A percentile compares a stretch with the other conserved stretches of the same genome.
Evolutionary conservation across 2,113 vertebrate genomes (phyloP).

Genomic region (Psilopogon haemacephalus): DNA sequence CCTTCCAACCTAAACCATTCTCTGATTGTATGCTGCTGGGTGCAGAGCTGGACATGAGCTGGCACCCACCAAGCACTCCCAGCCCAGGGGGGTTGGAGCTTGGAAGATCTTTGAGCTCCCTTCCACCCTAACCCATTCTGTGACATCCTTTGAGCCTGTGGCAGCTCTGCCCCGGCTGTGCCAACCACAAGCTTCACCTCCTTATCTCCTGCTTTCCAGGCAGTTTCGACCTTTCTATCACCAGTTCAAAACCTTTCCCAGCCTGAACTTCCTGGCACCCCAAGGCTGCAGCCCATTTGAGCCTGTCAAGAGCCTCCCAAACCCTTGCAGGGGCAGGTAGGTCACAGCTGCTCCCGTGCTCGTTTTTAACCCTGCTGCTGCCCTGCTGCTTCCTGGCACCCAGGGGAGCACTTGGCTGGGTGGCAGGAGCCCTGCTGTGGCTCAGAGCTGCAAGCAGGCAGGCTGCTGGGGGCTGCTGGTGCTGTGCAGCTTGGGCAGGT

Average conservation of each 20-base stretch:
- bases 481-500: no score
- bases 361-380: not conserved
- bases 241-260: slow-evolving; percentile 83
- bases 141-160: no score
- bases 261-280: slow-evolving; percentile 75
- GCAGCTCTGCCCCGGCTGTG: not conserved
- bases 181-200: not conserved
- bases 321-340: slow-evolving; percentile 56
- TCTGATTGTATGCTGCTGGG: no score
- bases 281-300: slow-evolving; percentile 84
- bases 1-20: no score
- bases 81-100: no score
- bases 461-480: no score
- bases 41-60: no score
- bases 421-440: not conserved
- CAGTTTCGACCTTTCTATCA: slow-evolving; percentile 82
- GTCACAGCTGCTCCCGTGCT: not conserved
- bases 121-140: no score
- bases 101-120: no score
- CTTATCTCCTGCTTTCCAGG: slow-evolving; percentile 68
- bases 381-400: not conserved
- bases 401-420: not conserved
- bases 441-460: no score
- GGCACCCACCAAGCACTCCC: no score
- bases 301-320: slow-evolving; percentile 23